Evolutionary conservation across 2,797 vertebrate species (phyloP), one percentile per base, ranked within the genome.

Genomic region (Spondyliosoma cantharus): DNA sequence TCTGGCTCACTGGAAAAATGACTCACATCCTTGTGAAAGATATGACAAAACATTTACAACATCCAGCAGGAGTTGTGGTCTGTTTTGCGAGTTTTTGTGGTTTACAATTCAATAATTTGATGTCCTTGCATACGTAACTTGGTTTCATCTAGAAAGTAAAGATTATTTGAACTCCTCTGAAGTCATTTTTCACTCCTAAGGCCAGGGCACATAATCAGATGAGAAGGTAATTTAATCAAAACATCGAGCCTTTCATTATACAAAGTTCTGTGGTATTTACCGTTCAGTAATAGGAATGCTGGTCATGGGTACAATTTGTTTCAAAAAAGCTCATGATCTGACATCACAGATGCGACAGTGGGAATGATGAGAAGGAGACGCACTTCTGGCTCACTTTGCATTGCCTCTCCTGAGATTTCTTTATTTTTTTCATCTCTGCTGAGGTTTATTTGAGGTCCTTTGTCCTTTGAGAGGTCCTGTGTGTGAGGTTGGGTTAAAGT

Each of bases 21-120:
- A 89, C 82, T 91, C 84, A 86, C 65, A 48, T 74, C 27, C 29
- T 60, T 60, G 43, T 74, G 74, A 86, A 68, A 78, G 45, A 81
- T 60, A 79, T 24, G 17, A 12, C 50, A 81, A 71, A 81, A 63
- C 52, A 77, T 73, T 58, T 64, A 29, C 54, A 27, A 61, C n/a
- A 57, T 71, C 62, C 52, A 29, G 20, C 56, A 74, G 57, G 3
- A 84, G 71, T 60, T 71, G 12, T 37, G 52, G 22, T 53, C 76
- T 65, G 37, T 42, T 72, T 1, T 32, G 29, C 9, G 54, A 13
- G 7, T 37, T 32, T 74, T 63, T 59, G 54, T 12, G 0, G 25
- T 71, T 81, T 75, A 19, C 9, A 63, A 20, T 63, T 66, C 69
- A 5, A 42, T 46, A 43, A 64, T 64, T 61, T 62, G 37, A 75